phyloP scores from a whole-genome alignment of 2,888 invertebrate species.

The Protula sp. region DNA sequence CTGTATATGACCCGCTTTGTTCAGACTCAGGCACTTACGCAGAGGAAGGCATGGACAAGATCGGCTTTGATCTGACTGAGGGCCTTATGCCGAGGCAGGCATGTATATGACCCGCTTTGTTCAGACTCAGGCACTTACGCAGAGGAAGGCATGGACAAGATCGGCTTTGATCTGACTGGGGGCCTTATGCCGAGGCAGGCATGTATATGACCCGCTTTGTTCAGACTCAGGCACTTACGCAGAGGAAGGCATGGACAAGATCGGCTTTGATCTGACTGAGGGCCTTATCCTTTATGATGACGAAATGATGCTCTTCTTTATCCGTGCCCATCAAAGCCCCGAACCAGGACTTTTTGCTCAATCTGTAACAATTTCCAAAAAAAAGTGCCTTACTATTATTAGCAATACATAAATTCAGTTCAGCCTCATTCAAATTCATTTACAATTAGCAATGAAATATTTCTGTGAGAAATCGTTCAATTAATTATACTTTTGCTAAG shows the following conservation, averaged over 20 bases:
- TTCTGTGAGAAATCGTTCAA: too few species aligned
- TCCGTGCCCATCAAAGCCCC: constrained; percentile 84
- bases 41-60: constrained; percentile 94
- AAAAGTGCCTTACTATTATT: not conserved
- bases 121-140: too few species aligned
- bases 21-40: too few species aligned
- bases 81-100: constrained; percentile 90
- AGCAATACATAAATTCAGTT: not conserved
- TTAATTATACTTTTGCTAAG: too few species aligned
- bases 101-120: too few species aligned
- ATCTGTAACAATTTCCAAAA: too few species aligned
- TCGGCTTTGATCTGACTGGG: constrained; percentile 96
- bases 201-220: too few species aligned
- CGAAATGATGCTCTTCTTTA: constrained; percentile 94
- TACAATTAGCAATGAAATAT: not conserved
- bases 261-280: constrained; percentile 96
- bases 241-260: constrained; percentile 94
- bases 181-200: constrained; percentile 90
- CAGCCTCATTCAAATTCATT: not conserved
- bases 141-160: constrained; percentile 94
- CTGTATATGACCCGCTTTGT: too few species aligned
- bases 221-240: too few species aligned
- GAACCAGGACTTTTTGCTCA: constrained; percentile 97
- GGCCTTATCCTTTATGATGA: constrained; percentile 92
- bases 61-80: constrained; percentile 96